A percentile compares a stretch with the other conserved stretches of the same genome.
phyloP scores from a whole-genome alignment of 2,797 vertebrate species.

The Platalea minor region DNA sequence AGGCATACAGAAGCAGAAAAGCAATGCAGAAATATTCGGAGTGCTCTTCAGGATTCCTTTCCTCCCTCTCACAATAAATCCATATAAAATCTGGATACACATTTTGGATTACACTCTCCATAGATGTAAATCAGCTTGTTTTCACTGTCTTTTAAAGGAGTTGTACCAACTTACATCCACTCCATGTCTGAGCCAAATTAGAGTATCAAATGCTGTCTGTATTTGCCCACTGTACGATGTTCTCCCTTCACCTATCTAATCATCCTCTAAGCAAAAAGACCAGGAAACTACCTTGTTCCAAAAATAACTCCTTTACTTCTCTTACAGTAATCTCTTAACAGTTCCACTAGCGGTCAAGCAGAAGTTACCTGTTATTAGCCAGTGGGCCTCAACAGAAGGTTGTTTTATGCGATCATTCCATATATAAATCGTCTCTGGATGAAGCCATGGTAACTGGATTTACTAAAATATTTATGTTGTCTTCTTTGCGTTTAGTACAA shows the following conservation, averaged over 20 bases:
- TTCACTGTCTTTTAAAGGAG: not conserved
- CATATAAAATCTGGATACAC: not conserved
- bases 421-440: not conserved
- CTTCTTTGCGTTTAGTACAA: not conserved
- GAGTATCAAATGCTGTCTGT: not conserved
- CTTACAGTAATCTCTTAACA: not conserved
- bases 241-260: not conserved
- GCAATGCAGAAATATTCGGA: not conserved
- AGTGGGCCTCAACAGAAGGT: not conserved
- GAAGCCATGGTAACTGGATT: not conserved
- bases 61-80: not conserved
- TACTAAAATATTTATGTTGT: not conserved
- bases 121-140: not conserved
- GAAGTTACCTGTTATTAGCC: not conserved
- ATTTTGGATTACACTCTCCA: not conserved
- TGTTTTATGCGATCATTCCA: not conserved
- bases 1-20: not conserved
- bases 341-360: not conserved
- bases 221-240: not conserved
- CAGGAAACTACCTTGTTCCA: not conserved
- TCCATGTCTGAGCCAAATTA: not conserved
- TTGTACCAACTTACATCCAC: not conserved
- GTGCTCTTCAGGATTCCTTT: not conserved
- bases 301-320: not conserved
- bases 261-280: not conserved